A percentile compares a stretch with the other conserved stretches of the same genome.
Conservation (phyloP, 2,113 vertebrate species). For the Epinephelus moara region DNA sequence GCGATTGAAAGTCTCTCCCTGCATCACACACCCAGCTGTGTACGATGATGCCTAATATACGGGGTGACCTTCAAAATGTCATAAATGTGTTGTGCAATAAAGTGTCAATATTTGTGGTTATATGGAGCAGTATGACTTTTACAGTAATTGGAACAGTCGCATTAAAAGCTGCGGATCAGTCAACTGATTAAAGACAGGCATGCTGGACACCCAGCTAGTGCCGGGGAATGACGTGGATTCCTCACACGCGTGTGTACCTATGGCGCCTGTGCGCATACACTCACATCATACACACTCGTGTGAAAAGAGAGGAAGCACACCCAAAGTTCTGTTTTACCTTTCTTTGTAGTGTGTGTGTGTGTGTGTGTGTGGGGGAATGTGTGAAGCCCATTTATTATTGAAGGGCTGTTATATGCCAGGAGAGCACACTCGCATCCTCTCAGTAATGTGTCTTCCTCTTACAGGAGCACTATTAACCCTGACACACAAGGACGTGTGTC, state of each 20-base stretch:
- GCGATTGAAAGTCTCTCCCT: slow-evolving; percentile 91
- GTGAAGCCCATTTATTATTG: slow-evolving; percentile 77
- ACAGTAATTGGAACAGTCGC: slow-evolving; percentile 99
- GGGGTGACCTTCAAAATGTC: slow-evolving; percentile 99
- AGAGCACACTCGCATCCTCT: slow-evolving; percentile 75
- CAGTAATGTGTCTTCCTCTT: slow-evolving; percentile 77
- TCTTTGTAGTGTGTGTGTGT: slow-evolving; percentile 46
- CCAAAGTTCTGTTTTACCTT: slow-evolving; percentile 55
- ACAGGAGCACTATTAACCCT: slow-evolving; percentile 81
- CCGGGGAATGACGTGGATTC: slow-evolving; percentile 75
- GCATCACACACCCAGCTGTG: slow-evolving; percentile 90
- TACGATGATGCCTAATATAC: slow-evolving; percentile 98
- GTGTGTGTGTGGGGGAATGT: slow-evolving; percentile 61
- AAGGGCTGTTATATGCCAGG: slow-evolving; percentile 77
- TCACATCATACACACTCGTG: not conserved
- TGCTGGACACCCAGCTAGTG: slow-evolving; percentile 81
- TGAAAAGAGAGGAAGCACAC: slow-evolving; percentile 11
- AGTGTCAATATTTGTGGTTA: slow-evolving; percentile 99
- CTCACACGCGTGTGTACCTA: not conserved
- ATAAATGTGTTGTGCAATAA: slow-evolving; percentile 99
- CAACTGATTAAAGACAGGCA: slow-evolving; percentile 96
- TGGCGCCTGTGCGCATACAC: not conserved
- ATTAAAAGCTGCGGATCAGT: slow-evolving; percentile 98
- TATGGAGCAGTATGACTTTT: slow-evolving; percentile 99
- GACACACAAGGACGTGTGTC: slow-evolving; percentile 69